Conservation (phyloP, 2,113 vertebrate genomes). For the Pelmatolapia mariae region DNA sequence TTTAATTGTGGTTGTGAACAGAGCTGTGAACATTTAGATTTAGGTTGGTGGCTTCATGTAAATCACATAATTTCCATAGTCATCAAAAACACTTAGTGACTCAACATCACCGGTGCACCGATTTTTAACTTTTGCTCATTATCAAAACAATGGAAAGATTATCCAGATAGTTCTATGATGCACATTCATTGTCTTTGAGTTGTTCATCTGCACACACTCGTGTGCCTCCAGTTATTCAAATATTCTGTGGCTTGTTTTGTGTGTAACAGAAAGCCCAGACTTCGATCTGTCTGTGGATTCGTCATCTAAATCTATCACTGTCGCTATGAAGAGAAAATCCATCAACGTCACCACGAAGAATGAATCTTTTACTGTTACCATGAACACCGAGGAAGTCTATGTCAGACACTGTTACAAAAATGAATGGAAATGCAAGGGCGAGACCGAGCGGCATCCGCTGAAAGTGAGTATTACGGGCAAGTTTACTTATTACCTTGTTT, state of each 20-base stretch:
- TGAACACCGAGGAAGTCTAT: constrained; percentile 1
- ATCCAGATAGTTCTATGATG: not conserved
- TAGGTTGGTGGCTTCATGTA: not conserved
- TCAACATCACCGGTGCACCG: not conserved
- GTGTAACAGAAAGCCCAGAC: constrained; percentile 13
- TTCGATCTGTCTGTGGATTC: constrained; percentile 34
- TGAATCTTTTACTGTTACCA: not conserved
- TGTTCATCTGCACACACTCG: not conserved
- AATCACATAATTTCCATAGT: not conserved
- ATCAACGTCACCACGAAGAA: not conserved
- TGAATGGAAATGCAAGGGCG: fast-evolving
- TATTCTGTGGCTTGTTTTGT: not conserved
- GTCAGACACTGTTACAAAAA: constrained; percentile 30
- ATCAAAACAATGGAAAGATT: not conserved
- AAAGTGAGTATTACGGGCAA: constrained; percentile 1
- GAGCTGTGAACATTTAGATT: not conserved
- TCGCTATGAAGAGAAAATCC: constrained; percentile 7
- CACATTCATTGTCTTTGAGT: not conserved
- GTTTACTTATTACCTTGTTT: not conserved
- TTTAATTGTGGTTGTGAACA: not conserved
- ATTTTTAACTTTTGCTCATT: not conserved
- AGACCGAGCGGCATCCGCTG: fast-evolving
- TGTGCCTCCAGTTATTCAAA: not conserved
- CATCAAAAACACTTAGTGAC: not conserved
- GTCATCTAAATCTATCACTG: constrained; percentile 19